Conservation (phyloP, 1,140 invertebrate genomes). For the Caerostris darwini region DNA sequence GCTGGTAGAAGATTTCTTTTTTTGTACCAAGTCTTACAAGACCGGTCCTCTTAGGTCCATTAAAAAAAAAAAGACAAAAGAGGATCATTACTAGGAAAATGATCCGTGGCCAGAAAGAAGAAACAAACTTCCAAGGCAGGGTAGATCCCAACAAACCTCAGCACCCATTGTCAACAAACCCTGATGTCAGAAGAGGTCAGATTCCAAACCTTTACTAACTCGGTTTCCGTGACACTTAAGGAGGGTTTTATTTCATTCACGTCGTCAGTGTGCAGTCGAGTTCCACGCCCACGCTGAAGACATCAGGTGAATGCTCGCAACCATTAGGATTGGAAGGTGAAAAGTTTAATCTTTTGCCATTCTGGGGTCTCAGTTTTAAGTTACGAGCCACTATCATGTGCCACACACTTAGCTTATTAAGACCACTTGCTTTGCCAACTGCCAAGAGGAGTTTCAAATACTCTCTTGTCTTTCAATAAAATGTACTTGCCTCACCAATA, state of each 20-base stretch:
- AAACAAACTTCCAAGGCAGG: neutral
- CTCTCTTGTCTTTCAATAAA: neutral
- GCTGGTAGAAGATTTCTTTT: neutral
- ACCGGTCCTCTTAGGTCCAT: conserved; percentile 8
- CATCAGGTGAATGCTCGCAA: conserved; percentile 63
- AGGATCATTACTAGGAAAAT: neutral
- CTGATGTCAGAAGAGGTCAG: conserved; percentile 56
- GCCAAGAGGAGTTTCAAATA: neutral
- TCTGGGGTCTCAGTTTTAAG: neutral
- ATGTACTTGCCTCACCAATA: neutral
- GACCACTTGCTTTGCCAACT: neutral
- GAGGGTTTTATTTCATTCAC: conserved; percentile 71
- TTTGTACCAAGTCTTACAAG: neutral
- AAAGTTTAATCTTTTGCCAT: conserved; percentile 67
- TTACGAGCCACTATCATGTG: neutral
- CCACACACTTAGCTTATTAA: conserved; percentile 18
- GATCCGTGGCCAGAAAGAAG: neutral
- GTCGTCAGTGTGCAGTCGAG: neutral
- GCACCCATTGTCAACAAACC: conserved; percentile 73
- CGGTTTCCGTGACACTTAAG: conserved; percentile 66
- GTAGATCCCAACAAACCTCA: conserved; percentile 41
- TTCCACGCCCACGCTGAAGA: conserved; percentile 40
- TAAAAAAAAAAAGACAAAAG: neutral
- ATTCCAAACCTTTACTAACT: conserved; percentile 66
- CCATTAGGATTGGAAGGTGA: conserved; percentile 73